Conservation (phyloP, 2,888 invertebrate genomes). For the Dicycla oo region DNA sequence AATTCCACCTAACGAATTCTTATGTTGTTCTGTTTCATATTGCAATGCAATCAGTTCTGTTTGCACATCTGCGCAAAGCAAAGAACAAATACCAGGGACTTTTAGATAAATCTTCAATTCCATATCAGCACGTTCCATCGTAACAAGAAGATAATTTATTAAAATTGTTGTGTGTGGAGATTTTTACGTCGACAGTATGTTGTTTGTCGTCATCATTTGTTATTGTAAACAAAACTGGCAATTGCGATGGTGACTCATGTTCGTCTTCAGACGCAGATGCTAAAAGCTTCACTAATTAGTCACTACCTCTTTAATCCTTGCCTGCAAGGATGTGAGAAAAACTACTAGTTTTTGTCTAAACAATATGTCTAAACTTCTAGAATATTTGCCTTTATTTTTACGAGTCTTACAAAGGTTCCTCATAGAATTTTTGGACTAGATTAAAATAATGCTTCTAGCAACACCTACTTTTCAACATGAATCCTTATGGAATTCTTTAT, state of each 20-base stretch:
- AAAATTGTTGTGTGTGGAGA: constrained; percentile 45
- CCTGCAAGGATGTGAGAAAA: constrained; percentile 62
- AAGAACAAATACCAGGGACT: constrained; percentile 40
- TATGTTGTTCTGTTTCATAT: constrained; percentile 54
- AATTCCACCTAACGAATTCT: constrained; percentile 72
- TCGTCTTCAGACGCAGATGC: constrained; percentile 69
- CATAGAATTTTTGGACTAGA: not conserved
- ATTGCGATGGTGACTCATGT: constrained; percentile 73
- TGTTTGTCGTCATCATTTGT: constrained; percentile 77
- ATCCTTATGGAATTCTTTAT: not conserved
- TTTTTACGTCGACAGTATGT: constrained; percentile 61
- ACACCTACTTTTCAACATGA: constrained; percentile 7
- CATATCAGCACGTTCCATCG: constrained; percentile 48
- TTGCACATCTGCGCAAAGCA: constrained; percentile 48
- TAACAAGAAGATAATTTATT: constrained; percentile 46
- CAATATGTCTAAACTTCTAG: not conserved
- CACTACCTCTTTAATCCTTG: constrained; percentile 63
- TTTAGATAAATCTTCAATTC: constrained; percentile 43
- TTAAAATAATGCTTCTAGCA: not conserved
- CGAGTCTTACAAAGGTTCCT: constrained; percentile 14
- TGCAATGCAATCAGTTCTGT: constrained; percentile 54
- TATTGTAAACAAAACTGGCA: constrained; percentile 81
- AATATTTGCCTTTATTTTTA: not conserved
- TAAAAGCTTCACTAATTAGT: constrained; percentile 72
- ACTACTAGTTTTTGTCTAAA: constrained; percentile 7